Conservation (phyloP, 2,888 invertebrate species). For the Danaus chrysippus region DNA sequence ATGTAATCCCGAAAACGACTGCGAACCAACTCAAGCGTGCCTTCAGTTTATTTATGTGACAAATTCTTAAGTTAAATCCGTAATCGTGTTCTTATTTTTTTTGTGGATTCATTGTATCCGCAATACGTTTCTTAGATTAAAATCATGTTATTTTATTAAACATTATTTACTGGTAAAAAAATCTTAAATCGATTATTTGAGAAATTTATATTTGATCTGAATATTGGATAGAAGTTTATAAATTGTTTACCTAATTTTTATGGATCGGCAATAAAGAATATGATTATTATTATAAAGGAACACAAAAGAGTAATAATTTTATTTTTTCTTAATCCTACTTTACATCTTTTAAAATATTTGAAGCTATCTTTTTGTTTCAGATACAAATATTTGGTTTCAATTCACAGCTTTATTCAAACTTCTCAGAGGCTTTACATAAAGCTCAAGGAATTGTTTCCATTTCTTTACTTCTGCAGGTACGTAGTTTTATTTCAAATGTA, state of each 20-base stretch:
- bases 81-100: slow-evolving; percentile 59
- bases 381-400: slow-evolving; percentile 99
- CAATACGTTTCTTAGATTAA: slow-evolving; percentile 17
- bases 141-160: slow-evolving; percentile 12
- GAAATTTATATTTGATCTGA: neutral
- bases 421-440: slow-evolving; percentile 95
- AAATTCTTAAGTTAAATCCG: slow-evolving; percentile 70
- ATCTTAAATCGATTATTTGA: neutral
- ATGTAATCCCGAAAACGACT: slow-evolving; percentile 72
- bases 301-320: no score
- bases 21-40: slow-evolving; percentile 64
- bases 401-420: slow-evolving; percentile 97
- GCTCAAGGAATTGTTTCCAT: slow-evolving; percentile 97
- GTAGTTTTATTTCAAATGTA: slow-evolving; percentile 27
- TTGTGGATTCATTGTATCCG: slow-evolving; percentile 45
- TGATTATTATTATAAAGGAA: no score
- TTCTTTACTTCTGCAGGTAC: slow-evolving; percentile 95
- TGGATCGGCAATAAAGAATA: slow-evolving; percentile 8
- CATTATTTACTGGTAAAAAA: no score
- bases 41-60: slow-evolving; percentile 76
- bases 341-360: neutral
- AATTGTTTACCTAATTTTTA: slow-evolving; percentile 8
- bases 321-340: neutral
- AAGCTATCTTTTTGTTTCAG: slow-evolving; percentile 80
- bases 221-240: neutral